Percentiles rank a stretch among this genome's conserved stretches.
These are phyloP conservation scores for Pararge aegeria DNA, from an alignment of 1,140 invertebrate species.

Conservation along the genomic window DNA sequence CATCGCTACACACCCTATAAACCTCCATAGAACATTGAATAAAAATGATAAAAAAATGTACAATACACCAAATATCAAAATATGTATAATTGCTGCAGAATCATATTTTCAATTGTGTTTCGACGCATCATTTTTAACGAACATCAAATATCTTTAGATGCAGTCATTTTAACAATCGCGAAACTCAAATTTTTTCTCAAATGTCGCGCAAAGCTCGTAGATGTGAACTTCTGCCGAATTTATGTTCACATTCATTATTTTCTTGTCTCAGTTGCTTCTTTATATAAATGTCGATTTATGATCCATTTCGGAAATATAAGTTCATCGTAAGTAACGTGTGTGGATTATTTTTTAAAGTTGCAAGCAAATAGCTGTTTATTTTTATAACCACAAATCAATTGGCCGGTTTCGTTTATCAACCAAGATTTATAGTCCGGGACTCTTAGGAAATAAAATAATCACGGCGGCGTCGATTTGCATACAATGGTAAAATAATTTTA, in stretches of 20 bases:
- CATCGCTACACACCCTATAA: too few species aligned
- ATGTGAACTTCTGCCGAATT: conserved; percentile 15
- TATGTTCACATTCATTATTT: conserved; percentile 16
- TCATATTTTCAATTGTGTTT: too few species aligned
- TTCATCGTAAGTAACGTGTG: neutral
- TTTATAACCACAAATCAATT: conserved; percentile 53
- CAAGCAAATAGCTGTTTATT: conserved; percentile 1
- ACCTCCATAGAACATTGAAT: too few species aligned
- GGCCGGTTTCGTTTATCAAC: conserved; percentile 65
- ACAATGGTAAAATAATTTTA: conserved; percentile 80
- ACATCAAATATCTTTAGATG: neutral
- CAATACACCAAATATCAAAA: too few species aligned
- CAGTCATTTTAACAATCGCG: neutral
- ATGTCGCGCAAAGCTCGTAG: conserved; percentile 40
- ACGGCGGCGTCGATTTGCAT: conserved; percentile 75
- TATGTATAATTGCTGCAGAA: too few species aligned
- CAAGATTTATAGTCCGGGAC: conserved; percentile 73
- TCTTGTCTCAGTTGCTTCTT: conserved; percentile 13
- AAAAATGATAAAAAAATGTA: too few species aligned
- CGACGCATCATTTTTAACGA: neutral
- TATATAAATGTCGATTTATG: conserved; percentile 10
- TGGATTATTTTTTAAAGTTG: neutral
- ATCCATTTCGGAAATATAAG: neutral
- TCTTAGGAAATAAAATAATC: conserved; percentile 80
- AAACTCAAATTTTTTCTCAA: conserved; percentile 62